Percentiles rank a stretch among this genome's conserved stretches.
phyloP scores from a whole-genome alignment of 2,113 vertebrate species.

The Microtus ochrogaster region DNA sequence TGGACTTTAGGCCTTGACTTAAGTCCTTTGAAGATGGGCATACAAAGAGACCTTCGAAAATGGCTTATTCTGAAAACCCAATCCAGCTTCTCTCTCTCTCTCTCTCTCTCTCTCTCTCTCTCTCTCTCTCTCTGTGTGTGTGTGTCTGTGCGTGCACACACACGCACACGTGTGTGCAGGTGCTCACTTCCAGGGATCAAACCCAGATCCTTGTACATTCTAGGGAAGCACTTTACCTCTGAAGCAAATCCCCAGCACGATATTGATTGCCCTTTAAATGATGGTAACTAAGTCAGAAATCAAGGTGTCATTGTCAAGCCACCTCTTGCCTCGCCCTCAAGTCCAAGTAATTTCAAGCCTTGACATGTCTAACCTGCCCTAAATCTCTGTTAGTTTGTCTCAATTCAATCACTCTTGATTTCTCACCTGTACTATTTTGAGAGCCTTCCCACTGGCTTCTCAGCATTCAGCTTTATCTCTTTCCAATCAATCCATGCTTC shows the following conservation, averaged over 20 bases:
- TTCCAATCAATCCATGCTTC: conserved; percentile 31
- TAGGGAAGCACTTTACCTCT: neutral
- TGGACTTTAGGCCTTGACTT: conserved; percentile 16
- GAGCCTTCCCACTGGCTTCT: conserved; percentile 44
- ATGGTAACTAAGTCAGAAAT: conserved; percentile 42
- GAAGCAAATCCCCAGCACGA: neutral
- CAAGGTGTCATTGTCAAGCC: neutral
- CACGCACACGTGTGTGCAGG: too few species aligned
- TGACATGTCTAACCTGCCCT: neutral
- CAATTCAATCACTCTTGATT: conserved; percentile 35
- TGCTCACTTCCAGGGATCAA: neutral
- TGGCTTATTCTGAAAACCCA: conserved; percentile 41
- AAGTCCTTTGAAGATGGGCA: neutral
- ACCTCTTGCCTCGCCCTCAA: neutral
- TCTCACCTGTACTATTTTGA: conserved; percentile 50
- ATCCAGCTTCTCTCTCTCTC: neutral
- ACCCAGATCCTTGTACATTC: neutral
- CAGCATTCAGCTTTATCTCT: conserved; percentile 25
- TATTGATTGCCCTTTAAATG: conserved; percentile 10
- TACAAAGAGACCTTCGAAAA: conserved; percentile 42
- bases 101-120: too few species aligned
- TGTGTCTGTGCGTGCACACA: too few species aligned
- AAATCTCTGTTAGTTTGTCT: conserved; percentile 1
- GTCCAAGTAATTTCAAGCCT: conserved; percentile 11
- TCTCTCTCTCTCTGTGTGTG: too few species aligned